Percentiles rank a stretch among this genome's conserved stretches.
phyloP scores from a whole-genome alignment of 2,888 invertebrate genomes.

The Nephrotoma guestfalica region DNA sequence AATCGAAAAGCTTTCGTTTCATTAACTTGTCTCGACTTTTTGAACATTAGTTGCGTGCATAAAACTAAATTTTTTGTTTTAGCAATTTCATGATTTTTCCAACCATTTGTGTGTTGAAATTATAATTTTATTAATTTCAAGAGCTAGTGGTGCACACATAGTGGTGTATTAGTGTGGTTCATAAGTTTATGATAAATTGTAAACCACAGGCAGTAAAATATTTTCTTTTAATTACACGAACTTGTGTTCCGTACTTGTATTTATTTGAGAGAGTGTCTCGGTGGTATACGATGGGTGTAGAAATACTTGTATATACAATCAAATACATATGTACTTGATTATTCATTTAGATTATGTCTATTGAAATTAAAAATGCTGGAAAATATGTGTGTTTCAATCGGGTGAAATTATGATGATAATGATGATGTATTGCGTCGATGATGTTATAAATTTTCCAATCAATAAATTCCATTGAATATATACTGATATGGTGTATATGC shows the following conservation, averaged over 20 bases:
- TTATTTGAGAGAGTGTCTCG: neutral
- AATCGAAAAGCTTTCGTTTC: neutral
- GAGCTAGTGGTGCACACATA: neutral
- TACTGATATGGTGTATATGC: too few relatives aligned
- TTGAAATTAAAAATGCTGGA: neutral
- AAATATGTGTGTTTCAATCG: neutral
- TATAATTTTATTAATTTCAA: neutral
- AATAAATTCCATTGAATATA: neutral
- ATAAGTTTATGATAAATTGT: neutral
- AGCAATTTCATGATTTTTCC: neutral
- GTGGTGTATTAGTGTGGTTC: neutral
- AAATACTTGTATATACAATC: neutral
- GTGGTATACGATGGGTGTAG: neutral
- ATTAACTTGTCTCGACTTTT: neutral
- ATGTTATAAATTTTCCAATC: neutral
- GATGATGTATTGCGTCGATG: neutral
- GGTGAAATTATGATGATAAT: neutral
- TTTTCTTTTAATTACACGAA: neutral
- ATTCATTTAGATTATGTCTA: neutral
- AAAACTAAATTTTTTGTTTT: neutral
- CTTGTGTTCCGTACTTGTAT: neutral
- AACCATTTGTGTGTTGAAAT: neutral
- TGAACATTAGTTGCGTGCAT: neutral
- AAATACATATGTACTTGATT: neutral
- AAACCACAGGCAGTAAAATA: neutral